Percentiles rank a stretch among this genome's conserved stretches.
Conservation (phyloP, 2,113 vertebrate species). For the Pantherophis guttatus region DNA sequence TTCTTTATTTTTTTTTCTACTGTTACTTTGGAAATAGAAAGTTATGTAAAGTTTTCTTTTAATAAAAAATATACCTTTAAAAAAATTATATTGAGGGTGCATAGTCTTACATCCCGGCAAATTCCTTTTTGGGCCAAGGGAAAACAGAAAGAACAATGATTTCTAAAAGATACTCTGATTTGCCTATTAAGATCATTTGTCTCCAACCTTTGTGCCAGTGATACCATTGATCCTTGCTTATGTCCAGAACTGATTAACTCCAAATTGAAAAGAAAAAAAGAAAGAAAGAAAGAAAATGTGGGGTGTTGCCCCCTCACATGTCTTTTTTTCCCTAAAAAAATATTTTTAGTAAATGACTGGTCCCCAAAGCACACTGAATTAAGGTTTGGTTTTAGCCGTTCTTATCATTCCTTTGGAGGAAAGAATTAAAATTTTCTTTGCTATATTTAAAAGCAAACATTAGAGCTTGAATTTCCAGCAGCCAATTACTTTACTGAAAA, state of each 20-base stretch:
- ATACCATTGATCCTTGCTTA: not conserved
- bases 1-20: not conserved
- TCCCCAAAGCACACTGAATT: not conserved
- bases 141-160: not conserved
- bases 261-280: not conserved
- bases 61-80: not conserved
- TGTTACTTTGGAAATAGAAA: not conserved
- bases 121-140: not conserved
- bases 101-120: not conserved
- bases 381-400: not conserved
- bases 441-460: conserved; percentile 12
- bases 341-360: not conserved
- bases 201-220: not conserved
- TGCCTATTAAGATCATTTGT: not conserved
- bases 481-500: not conserved
- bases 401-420: not conserved
- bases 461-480: not conserved
- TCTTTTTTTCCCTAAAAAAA: not conserved
- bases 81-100: not conserved
- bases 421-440: not conserved
- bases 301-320: not conserved
- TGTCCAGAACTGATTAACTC: not conserved
- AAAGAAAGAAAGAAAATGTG: not conserved
- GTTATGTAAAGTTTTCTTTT: not conserved
- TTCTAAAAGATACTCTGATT: not conserved